Conservation (phyloP, 2,888 invertebrate genomes). For the Sinhomidia bicolor region DNA sequence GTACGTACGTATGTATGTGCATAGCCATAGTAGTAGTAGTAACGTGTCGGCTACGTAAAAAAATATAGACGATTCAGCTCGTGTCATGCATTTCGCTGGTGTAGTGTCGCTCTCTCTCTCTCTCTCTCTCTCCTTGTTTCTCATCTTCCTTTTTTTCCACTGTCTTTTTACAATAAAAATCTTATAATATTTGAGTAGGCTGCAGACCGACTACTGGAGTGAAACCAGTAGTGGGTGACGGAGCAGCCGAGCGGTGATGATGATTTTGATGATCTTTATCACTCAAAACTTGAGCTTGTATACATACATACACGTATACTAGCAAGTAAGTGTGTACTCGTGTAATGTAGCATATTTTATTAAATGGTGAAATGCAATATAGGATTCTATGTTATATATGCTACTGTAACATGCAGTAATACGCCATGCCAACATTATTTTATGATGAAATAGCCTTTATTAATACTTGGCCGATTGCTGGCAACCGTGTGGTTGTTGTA, state of each 20-base stretch:
- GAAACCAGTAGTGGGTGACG: slow-evolving; percentile 4
- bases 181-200: neutral
- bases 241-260: neutral
- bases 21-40: neutral
- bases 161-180: neutral
- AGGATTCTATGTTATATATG: no score
- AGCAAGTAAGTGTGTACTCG: neutral
- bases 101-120: neutral
- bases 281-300: neutral
- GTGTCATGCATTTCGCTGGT: slow-evolving; percentile 18
- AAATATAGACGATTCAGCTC: neutral
- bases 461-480: neutral
- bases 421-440: no score
- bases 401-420: no score
- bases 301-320: no score
- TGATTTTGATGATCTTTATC: neutral
- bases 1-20: neutral
- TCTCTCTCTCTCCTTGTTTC: neutral
- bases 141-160: neutral
- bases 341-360: neutral
- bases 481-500: neutral
- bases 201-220: slow-evolving; percentile 15
- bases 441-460: neutral
- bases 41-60: neutral
- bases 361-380: no score